Evolutionary conservation across 2,797 vertebrate species (phyloP), one percentile per base, ranked within the genome.

Genomic region (Tarsius wallacei): DNA sequence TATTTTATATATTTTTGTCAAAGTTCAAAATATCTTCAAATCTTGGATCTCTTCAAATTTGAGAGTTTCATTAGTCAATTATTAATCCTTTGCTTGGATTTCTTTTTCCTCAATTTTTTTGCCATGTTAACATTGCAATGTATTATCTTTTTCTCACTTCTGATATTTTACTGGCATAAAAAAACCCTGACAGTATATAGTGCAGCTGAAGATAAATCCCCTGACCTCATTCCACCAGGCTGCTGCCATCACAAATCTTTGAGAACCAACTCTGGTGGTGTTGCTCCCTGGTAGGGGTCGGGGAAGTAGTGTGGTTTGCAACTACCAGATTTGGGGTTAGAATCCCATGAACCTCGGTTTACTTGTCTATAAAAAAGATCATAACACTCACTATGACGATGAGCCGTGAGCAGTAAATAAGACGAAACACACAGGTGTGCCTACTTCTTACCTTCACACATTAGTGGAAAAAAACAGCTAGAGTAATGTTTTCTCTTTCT

Each of bases 1-100:
- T 90, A 77, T 70, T 31, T 12, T n/a, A 57, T 49, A 70, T 84
- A 42, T 51, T 64, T 63, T 76, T 92, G 57, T 78, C 76, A 87
- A 97, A 84, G 91, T 92, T 36, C 15, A 83, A 42, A 33, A 42
- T 42, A 42, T 42, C 42, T 42, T 42, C 42, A 42, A 42, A 42
- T 42, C 42, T 42, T 42, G 42, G 49, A 96, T 85, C 66, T 96
- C 98, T 97, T 96, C 49, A 94, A 87, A 33, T 89, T 76, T 33
- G 89, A 93, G 8, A 49, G 42, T 88, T 83, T 89, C 19, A 76
- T 53, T 87, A 93, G 64, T 95, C 28, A 73, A 70, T 74, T 92
- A 96, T 82, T 91, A 80, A 84, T 57, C 36, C 31, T 95, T 71
- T 33, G 2, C 22, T 13, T 87, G 17, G 19, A 82, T 28, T 83